Conservation (phyloP, 2,888 invertebrate species). For the Stegophylla sp. region DNA sequence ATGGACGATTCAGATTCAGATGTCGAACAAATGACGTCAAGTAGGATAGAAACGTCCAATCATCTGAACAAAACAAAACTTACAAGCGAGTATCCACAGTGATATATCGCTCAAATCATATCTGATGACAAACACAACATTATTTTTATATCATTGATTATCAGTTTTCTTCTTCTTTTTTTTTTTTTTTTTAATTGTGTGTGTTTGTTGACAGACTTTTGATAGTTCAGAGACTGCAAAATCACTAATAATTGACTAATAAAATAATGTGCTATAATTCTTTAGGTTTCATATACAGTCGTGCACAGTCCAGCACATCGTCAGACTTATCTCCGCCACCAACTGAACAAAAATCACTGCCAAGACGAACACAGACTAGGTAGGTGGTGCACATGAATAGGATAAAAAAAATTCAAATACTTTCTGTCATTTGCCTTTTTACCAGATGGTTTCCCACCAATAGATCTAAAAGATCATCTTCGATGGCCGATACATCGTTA, state of each 20-base stretch:
- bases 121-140: slow-evolving; percentile 27
- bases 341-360: slow-evolving; percentile 78
- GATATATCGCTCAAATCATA: slow-evolving; percentile 48
- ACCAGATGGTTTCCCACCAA: slow-evolving; percentile 68
- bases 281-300: slow-evolving; percentile 78
- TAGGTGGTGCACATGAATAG: slow-evolving; percentile 39
- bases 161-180: background rate
- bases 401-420: background rate
- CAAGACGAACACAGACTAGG: slow-evolving; percentile 69
- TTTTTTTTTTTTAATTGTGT: background rate
- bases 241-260: background rate
- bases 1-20: slow-evolving; percentile 77
- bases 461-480: slow-evolving; percentile 58
- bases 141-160: background rate
- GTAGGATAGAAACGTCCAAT: slow-evolving; percentile 77
- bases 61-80: slow-evolving; percentile 64
- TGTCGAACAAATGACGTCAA: slow-evolving; percentile 76
- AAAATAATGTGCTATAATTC: background rate
- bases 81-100: slow-evolving; percentile 41
- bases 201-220: slow-evolving; percentile 24
- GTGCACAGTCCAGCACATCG: slow-evolving; percentile 78
- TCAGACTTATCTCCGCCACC: slow-evolving; percentile 77
- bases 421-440: background rate
- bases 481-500: slow-evolving; percentile 64
- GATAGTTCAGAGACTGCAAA: background rate